These are phyloP conservation scores for Allygus modestus DNA, from an alignment of 2,888 invertebrate genomes.

Conservation along the genomic window DNA sequence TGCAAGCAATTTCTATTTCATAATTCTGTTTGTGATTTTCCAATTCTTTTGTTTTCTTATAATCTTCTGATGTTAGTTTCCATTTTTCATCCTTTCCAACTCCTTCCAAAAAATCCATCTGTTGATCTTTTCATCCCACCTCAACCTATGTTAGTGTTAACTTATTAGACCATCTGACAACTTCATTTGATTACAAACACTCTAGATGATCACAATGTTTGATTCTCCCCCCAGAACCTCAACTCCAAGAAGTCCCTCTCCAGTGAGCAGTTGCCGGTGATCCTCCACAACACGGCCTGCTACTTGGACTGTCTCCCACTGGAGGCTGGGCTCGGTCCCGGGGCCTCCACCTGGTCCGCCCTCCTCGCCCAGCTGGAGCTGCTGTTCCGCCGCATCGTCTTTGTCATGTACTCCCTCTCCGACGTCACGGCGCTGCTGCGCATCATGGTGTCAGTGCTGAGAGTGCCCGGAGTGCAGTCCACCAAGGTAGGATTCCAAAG, in stretches of 20 bases:
- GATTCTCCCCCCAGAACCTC: conserved; percentile 77
- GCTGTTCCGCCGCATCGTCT: conserved; percentile 87
- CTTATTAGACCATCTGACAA: too few species aligned
- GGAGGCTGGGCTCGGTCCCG: conserved; percentile 83
- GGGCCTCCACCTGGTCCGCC: conserved; percentile 84
- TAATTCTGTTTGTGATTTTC: too few species aligned
- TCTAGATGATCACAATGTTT: too few species aligned
- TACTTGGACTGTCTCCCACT: conserved; percentile 95
- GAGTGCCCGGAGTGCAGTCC: conserved; percentile 89
- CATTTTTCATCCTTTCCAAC: too few species aligned
- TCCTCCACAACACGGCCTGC: conserved; percentile 93
- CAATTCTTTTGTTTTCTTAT: too few species aligned
- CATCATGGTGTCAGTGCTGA: conserved; percentile 88
- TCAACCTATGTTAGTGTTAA: too few species aligned
- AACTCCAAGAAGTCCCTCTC: conserved; percentile 88
- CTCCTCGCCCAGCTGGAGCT: conserved; percentile 92
- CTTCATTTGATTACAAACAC: too few species aligned
- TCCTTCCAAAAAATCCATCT: too few species aligned
- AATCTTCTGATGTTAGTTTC: too few species aligned
- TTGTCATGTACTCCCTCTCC: conserved; percentile 83
- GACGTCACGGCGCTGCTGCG: conserved; percentile 85
- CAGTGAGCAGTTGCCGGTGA: conserved; percentile 83
- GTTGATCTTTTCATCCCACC: too few species aligned
- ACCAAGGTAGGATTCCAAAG: conserved; percentile 84
- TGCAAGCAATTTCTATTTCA: too few species aligned